Conservation (phyloP, 2,888 invertebrate genomes). For the Drepana falcataria region DNA sequence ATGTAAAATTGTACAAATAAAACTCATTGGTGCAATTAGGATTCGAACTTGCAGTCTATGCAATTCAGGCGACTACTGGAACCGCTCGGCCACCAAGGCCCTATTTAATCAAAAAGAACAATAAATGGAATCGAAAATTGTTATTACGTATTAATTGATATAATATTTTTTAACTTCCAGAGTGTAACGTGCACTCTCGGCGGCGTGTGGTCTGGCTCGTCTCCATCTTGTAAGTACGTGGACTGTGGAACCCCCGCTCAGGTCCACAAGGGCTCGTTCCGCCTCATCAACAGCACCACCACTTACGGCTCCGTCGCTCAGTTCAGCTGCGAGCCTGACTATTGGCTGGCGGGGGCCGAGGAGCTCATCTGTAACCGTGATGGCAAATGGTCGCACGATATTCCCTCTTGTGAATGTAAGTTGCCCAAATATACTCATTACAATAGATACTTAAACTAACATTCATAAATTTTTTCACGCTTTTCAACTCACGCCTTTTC, state of each 20-base stretch:
- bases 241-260: conserved; percentile 91
- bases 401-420: conserved; percentile 91
- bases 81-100: too few species aligned
- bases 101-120: too few species aligned
- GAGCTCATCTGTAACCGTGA: conserved; percentile 87
- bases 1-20: too few species aligned
- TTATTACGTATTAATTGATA: too few species aligned
- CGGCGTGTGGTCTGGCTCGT: conserved; percentile 89
- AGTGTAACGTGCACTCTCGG: conserved; percentile 90
- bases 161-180: conserved; percentile 64
- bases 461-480: too few species aligned
- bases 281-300: conserved; percentile 87
- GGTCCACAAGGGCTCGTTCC: conserved; percentile 86
- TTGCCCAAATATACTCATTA: conserved; percentile 6
- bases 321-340: conserved; percentile 89
- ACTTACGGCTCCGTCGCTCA: conserved; percentile 88
- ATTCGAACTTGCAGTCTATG: too few species aligned
- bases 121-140: too few species aligned
- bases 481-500: too few species aligned
- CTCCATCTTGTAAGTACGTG: conserved; percentile 90
- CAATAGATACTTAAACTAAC: too few species aligned
- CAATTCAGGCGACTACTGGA: too few species aligned
- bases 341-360: conserved; percentile 88
- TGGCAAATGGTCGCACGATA: conserved; percentile 92
- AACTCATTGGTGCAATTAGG: too few species aligned